Evolutionary conservation across 1,140 invertebrate species (phyloP).

Genomic region (Ptiloglossa arizonensis): DNA sequence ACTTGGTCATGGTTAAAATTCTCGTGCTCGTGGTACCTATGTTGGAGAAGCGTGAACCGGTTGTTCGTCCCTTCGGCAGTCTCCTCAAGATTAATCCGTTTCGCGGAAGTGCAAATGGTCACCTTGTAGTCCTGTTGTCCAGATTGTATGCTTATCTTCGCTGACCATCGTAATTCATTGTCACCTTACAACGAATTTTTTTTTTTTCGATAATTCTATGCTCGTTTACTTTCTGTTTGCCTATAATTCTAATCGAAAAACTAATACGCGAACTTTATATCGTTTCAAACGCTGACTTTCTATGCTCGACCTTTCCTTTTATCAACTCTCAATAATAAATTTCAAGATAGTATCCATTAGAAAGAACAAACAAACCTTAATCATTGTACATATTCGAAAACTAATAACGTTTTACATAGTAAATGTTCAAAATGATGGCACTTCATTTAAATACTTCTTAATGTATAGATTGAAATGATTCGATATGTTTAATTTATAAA

Average conservation of each 20-base stretch:
- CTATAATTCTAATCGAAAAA: background rate
- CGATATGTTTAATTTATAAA: too few species aligned
- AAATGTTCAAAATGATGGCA: too few species aligned
- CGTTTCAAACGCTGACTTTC: too few species aligned
- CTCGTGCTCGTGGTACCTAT: background rate
- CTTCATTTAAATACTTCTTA: too few species aligned
- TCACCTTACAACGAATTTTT: background rate
- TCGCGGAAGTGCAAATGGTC: conserved; percentile 65
- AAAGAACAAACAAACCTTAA: too few species aligned
- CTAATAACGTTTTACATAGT: too few species aligned
- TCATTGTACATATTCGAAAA: too few species aligned
- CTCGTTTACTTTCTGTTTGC: background rate
- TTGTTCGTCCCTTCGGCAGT: conserved; percentile 52
- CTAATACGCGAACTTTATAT: background rate
- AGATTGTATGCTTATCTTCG: conserved; percentile 33
- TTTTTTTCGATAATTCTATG: background rate
- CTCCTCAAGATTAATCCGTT: conserved; percentile 62
- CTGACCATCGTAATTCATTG: conserved; percentile 29
- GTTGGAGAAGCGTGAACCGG: conserved; percentile 58
- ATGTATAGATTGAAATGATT: too few species aligned
- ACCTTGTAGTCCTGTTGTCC: conserved; percentile 37
- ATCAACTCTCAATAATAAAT: too few species aligned
- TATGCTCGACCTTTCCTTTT: too few species aligned
- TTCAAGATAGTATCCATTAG: too few species aligned
- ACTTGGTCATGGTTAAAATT: conserved; percentile 13